Evolutionary conservation across 2,113 vertebrate genomes (phyloP), one percentile per base, ranked within the genome.

Genomic region (Hydrochoerus hydrochaeris): DNA sequence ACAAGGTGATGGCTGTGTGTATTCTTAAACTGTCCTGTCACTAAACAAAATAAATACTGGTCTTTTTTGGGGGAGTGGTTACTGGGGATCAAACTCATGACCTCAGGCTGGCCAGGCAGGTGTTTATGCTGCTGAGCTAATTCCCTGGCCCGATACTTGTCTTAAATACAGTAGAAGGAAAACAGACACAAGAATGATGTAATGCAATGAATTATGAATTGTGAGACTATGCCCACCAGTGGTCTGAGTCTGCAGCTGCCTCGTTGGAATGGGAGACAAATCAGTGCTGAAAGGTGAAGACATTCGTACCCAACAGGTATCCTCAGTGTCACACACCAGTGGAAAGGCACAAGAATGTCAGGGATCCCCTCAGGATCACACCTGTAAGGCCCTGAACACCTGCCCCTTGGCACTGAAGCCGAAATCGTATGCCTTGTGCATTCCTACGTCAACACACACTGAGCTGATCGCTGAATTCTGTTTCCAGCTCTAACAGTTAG

Each of bases 401-500:
- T 8, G 49, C 28, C 44, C 38, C 32, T 54, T 17, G 35, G 65
- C 62, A 44, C 65, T 57, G 81, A 85, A 35, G 44, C 28, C 22
- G 52, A 26, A 38, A 4, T 71, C 32, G 0, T 44, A 60, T 4
- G 4, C 44, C 85, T 57, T 22, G 46, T 26, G 9, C 54, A n/a
- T 20, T 5, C 41, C 41, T 41, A 32, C 4, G 6, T 1, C 57
- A 49, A 14, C 7, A 7, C 38, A 41, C 13, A 11, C 52, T 0
- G 26, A 54, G 11, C 54, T 49, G 41, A 49, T 6, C 0, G 6
- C 52, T 16, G 54, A 7, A 41, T 54, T 52, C 5, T 46, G 24
- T 24, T 22, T 17, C 54, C 38, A 54, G 54, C 54, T 60, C 17
- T 41, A 24, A 35, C 5, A 28, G n/a, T n/a, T n/a, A n/a, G 67